Evolutionary conservation across 1,140 invertebrate species (phyloP).

Genomic region (Drosophila willistoni): DNA sequence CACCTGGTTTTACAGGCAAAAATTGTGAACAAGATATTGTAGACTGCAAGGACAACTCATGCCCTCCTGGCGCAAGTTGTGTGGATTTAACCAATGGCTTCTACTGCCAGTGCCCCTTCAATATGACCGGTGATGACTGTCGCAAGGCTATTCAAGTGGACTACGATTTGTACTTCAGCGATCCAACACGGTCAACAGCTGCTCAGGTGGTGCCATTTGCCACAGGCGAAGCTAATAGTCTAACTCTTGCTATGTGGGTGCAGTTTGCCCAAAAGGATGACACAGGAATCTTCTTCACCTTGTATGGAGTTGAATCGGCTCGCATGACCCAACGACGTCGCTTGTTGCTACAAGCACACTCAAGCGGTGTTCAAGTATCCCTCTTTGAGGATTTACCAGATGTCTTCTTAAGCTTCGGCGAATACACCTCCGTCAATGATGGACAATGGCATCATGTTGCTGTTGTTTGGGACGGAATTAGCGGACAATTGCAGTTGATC

Average conservation of each 20-base stretch:
- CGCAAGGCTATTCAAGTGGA: conserved; percentile 98
- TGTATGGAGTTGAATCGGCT: conserved; percentile 93
- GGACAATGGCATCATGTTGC: conserved; percentile 98
- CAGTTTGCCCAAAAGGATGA: conserved; percentile 95
- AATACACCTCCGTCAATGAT: conserved; percentile 96
- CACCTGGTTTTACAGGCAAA: conserved; percentile 91
- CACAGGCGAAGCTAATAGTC: conserved; percentile 88
- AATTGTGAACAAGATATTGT: conserved; percentile 96
- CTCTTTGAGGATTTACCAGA: conserved; percentile 94
- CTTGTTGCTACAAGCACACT: conserved; percentile 94
- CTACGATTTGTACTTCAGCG: conserved; percentile 97
- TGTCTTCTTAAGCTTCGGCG: conserved; percentile 94
- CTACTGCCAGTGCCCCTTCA: conserved; percentile 98
- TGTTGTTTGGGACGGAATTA: conserved; percentile 95
- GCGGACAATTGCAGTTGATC: conserved; percentile 92
- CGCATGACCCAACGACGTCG: conserved; percentile 91
- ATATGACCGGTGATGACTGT: conserved; percentile 97
- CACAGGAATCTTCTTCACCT: conserved; percentile 95
- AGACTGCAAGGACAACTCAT: conserved; percentile 96
- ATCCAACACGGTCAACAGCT: conserved; percentile 93
- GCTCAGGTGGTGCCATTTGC: conserved; percentile 95
- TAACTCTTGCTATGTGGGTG: conserved; percentile 98
- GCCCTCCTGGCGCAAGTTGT: conserved; percentile 96
- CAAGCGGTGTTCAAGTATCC: conserved; percentile 94
- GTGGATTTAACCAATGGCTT: conserved; percentile 96